These are phyloP conservation scores for Zenarchopterus dispar DNA, from an alignment of 2,797 vertebrate species.

Conservation along the genomic window DNA sequence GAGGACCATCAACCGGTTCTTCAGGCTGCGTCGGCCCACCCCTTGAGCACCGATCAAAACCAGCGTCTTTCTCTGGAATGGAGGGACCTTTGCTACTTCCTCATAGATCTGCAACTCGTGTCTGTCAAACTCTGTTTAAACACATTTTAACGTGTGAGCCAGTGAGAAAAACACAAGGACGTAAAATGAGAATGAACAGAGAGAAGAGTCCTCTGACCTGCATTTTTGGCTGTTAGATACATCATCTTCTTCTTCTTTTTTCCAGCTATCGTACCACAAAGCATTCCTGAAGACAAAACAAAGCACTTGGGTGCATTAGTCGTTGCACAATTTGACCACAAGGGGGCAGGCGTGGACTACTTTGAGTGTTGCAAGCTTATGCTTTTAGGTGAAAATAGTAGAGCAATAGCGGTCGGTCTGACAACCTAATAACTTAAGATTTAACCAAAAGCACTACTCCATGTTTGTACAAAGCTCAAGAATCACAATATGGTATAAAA, in stretches of 20 bases:
- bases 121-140: slow-evolving; percentile 91
- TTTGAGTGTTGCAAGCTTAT: neutral
- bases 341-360: slow-evolving; percentile 44
- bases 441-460: neutral
- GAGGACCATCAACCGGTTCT: slow-evolving; percentile 94
- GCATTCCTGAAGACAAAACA: slow-evolving; percentile 83
- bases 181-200: neutral
- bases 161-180: neutral
- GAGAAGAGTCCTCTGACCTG: slow-evolving; percentile 81
- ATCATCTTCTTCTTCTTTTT: slow-evolving; percentile 99
- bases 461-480: neutral
- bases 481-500: too few relatives aligned
- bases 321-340: slow-evolving; percentile 50
- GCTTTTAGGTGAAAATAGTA: neutral
- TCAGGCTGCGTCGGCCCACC: slow-evolving; percentile 95
- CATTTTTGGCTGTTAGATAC: slow-evolving; percentile 97
- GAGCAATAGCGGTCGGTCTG: too few relatives aligned
- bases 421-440: slow-evolving; percentile 6
- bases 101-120: slow-evolving; percentile 99
- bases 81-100: slow-evolving; percentile 95
- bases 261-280: slow-evolving; percentile 93
- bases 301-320: neutral
- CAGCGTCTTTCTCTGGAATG: slow-evolving; percentile 96
- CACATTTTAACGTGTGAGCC: slow-evolving; percentile 8
- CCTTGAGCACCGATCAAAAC: slow-evolving; percentile 98